Base-by-base conservation (phyloP, 2,797 vertebrate genomes). In the Enteromius radiatus region DNA sequence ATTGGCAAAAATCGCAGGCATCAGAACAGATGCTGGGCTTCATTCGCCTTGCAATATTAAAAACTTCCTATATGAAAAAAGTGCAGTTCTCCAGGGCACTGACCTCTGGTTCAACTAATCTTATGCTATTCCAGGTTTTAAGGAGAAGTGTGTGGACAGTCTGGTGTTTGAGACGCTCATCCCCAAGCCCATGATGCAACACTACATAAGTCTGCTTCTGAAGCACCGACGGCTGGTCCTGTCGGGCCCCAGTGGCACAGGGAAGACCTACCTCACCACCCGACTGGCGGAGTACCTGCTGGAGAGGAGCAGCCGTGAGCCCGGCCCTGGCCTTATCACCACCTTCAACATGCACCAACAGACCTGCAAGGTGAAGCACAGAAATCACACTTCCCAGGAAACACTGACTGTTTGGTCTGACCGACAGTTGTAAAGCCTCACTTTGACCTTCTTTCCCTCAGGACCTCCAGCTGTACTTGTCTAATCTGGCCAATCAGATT, bases 271-370 rank as follows among this genome's bases (percentile, higher is more conserved):
- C 92, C 94, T 99, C 85, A 96, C 97, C 87, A 96, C 96, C 86
- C 95, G 95, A 65, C 91, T 99, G 91, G 96, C 97, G 0, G 96
- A 96, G 89, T 98, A 98, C 91, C 93, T 98, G 86, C 95, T 98
- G 90, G 96, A 97, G 82, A 95, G 96, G 88, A 97, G 96, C 0
- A 94, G 92, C 11, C 94, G 93, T 0, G 96, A 97, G 0, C 90
- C 92, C n/a, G 89, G 93, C 0, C 96, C 96, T 59, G 95, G 94
- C 84, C 94, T 94, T 0, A 94, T 96, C n/a, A 92, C 96, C 91
- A 97, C 94, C 86, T 98, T 97, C 93, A 98, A 98, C 92, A 97
- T 99, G 98, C 97, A 98, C 90, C 96, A 95, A 78, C 97, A 97
- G 88, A 96, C 97, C 14, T 96, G 96, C 91, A 99, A 98, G 97